Evolutionary conservation across 2,113 vertebrate species (phyloP).

Genomic region (Carassius auratus): DNA sequence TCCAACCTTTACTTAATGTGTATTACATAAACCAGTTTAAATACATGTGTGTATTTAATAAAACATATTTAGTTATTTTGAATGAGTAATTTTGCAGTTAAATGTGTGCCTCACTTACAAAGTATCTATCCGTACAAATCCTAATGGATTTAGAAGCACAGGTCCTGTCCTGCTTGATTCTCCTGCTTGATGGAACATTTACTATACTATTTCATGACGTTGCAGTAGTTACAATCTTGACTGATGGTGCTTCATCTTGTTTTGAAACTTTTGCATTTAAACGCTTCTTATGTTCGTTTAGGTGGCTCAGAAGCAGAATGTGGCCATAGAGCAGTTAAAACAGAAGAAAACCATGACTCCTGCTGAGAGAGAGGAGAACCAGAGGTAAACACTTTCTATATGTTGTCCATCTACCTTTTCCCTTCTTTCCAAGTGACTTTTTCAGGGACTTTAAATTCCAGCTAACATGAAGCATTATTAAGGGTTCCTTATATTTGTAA

Average conservation of each 20-base stretch:
- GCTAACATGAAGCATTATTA: not conserved
- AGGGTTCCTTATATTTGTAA: not conserved
- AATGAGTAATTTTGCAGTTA: too few species aligned
- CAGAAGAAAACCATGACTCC: conserved; percentile 92
- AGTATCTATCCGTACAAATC: not conserved
- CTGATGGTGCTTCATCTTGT: not conserved
- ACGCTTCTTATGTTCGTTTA: conserved; percentile 56
- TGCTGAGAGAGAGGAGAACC: conserved; percentile 89
- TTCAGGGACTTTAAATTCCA: not conserved
- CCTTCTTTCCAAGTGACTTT: not conserved
- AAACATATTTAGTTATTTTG: too few species aligned
- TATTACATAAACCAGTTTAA: not conserved
- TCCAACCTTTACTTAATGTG: not conserved
- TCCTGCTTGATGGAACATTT: not conserved
- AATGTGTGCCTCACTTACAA: too few species aligned
- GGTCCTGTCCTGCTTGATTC: not conserved
- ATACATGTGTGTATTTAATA: not conserved
- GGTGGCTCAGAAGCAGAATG: conserved; percentile 89
- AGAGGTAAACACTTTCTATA: conserved; percentile 65
- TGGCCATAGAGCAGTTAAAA: conserved; percentile 91
- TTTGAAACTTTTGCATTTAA: not conserved
- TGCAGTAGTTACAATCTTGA: not conserved
- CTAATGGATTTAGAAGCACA: not conserved
- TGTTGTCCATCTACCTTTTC: not conserved
- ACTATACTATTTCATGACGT: not conserved